These are phyloP conservation scores for Esperia sulphurella DNA, from an alignment of 2,888 invertebrate species.

Conservation along the genomic window DNA sequence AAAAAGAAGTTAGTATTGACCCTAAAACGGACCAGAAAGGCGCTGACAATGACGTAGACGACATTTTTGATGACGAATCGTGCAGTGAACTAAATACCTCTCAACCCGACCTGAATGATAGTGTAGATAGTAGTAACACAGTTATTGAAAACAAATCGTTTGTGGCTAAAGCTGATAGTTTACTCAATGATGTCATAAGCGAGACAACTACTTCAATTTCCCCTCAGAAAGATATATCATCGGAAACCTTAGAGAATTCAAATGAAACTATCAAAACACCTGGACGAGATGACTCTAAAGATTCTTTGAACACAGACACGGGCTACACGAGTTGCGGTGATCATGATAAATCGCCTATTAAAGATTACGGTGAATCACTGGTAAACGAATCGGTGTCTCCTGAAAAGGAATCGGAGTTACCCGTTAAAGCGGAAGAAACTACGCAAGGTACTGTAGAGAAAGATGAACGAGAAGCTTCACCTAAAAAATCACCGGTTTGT, in stretches of 20 bases:
- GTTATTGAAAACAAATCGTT: constrained; percentile 61
- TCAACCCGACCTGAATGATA: constrained; percentile 55
- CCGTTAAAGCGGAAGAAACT: constrained; percentile 5
- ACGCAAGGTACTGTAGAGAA: not conserved
- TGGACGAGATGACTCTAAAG: constrained; percentile 44
- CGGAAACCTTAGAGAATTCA: constrained; percentile 30
- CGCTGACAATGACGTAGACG: not conserved
- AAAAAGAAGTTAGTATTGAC: not conserved
- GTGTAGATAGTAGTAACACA: constrained; percentile 57
- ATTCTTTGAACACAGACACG: constrained; percentile 43
- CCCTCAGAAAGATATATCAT: constrained; percentile 31
- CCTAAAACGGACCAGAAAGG: not conserved
- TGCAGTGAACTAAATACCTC: constrained; percentile 34
- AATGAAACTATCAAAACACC: constrained; percentile 35
- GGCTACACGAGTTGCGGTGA: constrained; percentile 38
- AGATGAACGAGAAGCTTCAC: not conserved
- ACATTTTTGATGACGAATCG: constrained; percentile 3
- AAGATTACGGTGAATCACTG: constrained; percentile 13
- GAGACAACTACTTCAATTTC: constrained; percentile 20
- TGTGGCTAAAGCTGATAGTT: constrained; percentile 31
- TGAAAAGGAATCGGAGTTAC: constrained; percentile 10
- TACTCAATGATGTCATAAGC: constrained; percentile 24
- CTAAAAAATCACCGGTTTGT: not conserved
- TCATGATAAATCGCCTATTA: constrained; percentile 17
- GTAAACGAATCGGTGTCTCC: constrained; percentile 11